Percentiles rank a stretch among this genome's conserved stretches.
Conservation (phyloP, 2,888 invertebrate species). For the Leucoptera coffeella region DNA sequence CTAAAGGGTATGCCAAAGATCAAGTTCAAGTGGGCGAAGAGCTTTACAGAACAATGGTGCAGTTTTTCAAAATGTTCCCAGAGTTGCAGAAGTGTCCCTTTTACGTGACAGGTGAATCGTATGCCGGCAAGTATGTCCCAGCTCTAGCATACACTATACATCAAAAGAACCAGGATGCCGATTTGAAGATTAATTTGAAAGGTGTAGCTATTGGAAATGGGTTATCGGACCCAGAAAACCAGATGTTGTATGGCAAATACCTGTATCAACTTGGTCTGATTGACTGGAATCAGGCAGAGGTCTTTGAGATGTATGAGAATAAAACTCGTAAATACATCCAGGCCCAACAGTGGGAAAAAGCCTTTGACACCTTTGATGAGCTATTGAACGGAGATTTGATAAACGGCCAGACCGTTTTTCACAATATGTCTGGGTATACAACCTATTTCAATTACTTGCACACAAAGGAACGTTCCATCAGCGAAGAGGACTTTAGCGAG, state of each 20-base stretch:
- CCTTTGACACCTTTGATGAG: conserved; percentile 65
- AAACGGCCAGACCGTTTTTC: conserved; percentile 55
- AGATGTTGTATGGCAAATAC: conserved; percentile 71
- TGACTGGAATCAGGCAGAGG: conserved; percentile 54
- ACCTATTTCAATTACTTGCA: conserved; percentile 71
- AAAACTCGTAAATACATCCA: conserved; percentile 55
- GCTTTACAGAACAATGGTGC: conserved; percentile 67
- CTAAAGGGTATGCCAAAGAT: conserved; percentile 71
- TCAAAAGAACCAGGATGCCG: conserved; percentile 52
- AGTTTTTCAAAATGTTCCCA: conserved; percentile 81
- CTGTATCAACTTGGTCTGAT: conserved; percentile 71
- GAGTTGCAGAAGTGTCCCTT: conserved; percentile 70
- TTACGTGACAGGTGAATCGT: conserved; percentile 86
- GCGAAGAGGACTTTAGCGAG: conserved; percentile 45
- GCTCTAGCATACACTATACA: conserved; percentile 70
- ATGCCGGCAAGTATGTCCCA: conserved; percentile 75
- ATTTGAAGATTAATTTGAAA: conserved; percentile 65
- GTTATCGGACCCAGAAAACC: conserved; percentile 70
- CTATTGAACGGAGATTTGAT: conserved; percentile 65
- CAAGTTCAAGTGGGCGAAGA: conserved; percentile 77
- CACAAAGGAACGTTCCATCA: conserved; percentile 43
- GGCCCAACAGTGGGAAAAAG: conserved; percentile 58
- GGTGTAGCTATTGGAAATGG: conserved; percentile 77
- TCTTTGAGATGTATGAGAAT: conserved; percentile 57
- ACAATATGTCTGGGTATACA: conserved; percentile 68